Evolutionary conservation across 2,797 vertebrate genomes (phyloP).

Genomic region (Anisognathus igniventris): DNA sequence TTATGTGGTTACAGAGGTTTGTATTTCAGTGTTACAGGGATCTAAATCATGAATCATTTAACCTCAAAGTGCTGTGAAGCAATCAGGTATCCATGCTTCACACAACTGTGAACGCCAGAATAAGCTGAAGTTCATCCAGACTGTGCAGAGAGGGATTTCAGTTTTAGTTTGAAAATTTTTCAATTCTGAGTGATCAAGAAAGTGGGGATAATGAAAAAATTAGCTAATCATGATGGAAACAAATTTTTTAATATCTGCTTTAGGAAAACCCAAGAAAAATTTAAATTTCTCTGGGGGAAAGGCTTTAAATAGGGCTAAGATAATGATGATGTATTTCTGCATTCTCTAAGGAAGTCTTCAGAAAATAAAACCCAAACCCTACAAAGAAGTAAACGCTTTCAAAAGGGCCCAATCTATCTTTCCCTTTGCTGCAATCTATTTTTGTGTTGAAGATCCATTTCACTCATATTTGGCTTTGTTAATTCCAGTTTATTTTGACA

Average conservation of each 20-base stretch:
- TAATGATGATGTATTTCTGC: background rate
- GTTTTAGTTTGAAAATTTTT: background rate
- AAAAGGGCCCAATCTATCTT: background rate
- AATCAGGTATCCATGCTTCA: background rate
- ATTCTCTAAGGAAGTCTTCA: background rate
- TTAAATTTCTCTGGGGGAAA: background rate
- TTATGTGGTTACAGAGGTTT: background rate
- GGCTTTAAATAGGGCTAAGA: background rate
- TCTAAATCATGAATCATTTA: background rate
- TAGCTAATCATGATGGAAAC: background rate
- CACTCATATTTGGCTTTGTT: background rate
- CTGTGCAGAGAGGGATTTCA: background rate
- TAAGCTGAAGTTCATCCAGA: background rate
- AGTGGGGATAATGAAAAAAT: background rate
- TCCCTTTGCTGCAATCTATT: background rate
- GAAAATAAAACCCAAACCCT: background rate
- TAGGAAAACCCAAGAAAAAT: background rate
- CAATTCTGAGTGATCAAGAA: background rate
- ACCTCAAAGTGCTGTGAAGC: background rate
- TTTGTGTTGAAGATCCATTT: background rate
- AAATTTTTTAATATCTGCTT: background rate
- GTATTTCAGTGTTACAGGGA: background rate
- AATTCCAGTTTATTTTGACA: background rate
- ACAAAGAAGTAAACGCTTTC: background rate
- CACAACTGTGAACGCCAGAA: background rate